Conservation (phyloP, 2,113 vertebrate genomes). For the Colossoma macropomum region DNA sequence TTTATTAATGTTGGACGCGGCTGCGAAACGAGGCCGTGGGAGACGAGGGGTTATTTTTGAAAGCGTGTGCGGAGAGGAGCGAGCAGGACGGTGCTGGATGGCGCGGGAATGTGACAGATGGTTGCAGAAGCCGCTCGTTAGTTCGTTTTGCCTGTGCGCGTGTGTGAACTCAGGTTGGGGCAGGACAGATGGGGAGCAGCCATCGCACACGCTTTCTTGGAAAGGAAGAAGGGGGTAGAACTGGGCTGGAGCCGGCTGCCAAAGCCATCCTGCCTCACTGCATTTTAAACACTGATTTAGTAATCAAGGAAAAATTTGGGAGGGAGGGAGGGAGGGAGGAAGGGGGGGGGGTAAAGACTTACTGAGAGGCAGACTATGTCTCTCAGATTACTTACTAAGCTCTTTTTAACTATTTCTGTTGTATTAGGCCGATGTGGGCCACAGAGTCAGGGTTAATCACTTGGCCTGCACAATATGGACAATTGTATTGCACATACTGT, state of each 20-base stretch:
- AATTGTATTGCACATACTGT: too few relatives aligned
- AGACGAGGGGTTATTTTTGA: conserved; percentile 41
- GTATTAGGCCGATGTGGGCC: conserved; percentile 15
- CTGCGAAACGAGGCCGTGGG: conserved; percentile 23
- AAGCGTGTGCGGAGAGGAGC: background rate
- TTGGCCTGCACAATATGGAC: too few relatives aligned
- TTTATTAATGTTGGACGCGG: conserved; percentile 32
- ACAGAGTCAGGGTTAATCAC: too few relatives aligned
- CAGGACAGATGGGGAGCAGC: conserved; percentile 62
- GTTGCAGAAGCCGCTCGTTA: conserved; percentile 62
- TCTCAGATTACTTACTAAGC: conserved; percentile 19
- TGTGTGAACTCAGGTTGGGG: conserved; percentile 66
- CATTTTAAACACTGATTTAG: conserved; percentile 81
- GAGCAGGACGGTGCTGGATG: conserved; percentile 31
- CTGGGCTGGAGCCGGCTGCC: conserved; percentile 69
- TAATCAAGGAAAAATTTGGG: conserved; percentile 66
- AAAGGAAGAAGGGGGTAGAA: conserved; percentile 61
- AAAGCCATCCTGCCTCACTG: conserved; percentile 72
- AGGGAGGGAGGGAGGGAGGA: background rate
- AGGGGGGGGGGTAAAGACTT: background rate
- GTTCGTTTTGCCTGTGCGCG: conserved; percentile 55
- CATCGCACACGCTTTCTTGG: conserved; percentile 50
- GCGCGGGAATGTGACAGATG: conserved; percentile 63
- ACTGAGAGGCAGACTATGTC: background rate
- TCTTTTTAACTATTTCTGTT: conserved; percentile 10